phyloP scores from a whole-genome alignment of 2,888 invertebrate species.

The Kuschelorhynchus macadamiae region DNA sequence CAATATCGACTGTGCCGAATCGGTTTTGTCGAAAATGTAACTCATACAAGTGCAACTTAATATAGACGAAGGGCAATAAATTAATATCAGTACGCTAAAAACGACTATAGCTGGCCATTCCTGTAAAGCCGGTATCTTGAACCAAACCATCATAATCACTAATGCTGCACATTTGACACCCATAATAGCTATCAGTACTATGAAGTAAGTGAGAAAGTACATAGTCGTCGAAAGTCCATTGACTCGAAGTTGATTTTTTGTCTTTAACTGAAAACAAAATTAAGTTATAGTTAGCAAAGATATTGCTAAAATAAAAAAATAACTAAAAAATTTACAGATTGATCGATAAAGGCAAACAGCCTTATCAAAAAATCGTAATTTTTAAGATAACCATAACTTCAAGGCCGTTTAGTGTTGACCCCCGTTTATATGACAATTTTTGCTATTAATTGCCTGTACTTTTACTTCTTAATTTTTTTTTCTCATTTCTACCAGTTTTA shows the following conservation, averaged over 20 bases:
- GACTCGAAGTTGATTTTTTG: slow-evolving; percentile 85
- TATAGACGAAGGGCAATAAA: slow-evolving; percentile 83
- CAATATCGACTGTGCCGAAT: slow-evolving; percentile 85
- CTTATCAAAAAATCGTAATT: no score
- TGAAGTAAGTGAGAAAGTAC: slow-evolving; percentile 83
- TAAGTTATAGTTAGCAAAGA: no score
- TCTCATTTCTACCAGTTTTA: no score
- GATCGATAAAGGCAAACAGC: no score
- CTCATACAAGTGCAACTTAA: slow-evolving; percentile 83
- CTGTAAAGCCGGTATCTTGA: slow-evolving; percentile 79
- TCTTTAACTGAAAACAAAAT: slow-evolving; percentile 83
- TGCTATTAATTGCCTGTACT: no score
- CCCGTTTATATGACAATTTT: no score
- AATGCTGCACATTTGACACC: slow-evolving; percentile 77
- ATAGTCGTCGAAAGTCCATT: slow-evolving; percentile 83
- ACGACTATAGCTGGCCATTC: slow-evolving; percentile 80
- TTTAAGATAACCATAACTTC: no score
- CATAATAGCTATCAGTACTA: slow-evolving; percentile 80
- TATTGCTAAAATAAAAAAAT: no score
- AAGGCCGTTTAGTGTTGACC: no score
- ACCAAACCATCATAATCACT: slow-evolving; percentile 76
- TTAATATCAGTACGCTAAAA: slow-evolving; percentile 75
- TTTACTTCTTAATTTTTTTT: no score
- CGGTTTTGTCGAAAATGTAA: slow-evolving; percentile 86
- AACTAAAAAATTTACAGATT: no score